These are phyloP conservation scores for Diplosoma virens DNA, from an alignment of 23 tunicate genomes.

Conservation along the genomic window DNA sequence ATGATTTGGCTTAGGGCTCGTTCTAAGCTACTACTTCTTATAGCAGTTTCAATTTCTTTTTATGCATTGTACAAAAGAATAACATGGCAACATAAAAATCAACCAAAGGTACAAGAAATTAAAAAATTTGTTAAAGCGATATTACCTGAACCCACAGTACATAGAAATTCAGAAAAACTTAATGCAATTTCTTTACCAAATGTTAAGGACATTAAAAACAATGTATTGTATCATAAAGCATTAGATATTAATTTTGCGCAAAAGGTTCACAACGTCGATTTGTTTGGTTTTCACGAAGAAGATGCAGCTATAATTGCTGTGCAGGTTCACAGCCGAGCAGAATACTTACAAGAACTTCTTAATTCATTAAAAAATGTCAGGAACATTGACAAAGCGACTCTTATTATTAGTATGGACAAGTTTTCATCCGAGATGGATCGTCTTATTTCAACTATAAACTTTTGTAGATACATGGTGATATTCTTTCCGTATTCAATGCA, in stretches of 20 bases:
- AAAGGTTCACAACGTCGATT: constrained; percentile 46
- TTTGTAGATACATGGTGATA: constrained; percentile 78
- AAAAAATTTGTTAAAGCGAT: too few species aligned
- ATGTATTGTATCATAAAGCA: neutral
- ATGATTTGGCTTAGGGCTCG: too few species aligned
- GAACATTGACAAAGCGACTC: constrained; percentile 69
- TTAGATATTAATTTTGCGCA: constrained; percentile 51
- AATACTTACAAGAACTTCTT: constrained; percentile 52
- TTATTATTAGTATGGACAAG: constrained; percentile 75
- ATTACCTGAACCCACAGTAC: too few species aligned
- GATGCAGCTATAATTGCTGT: constrained; percentile 52
- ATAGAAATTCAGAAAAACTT: too few species aligned
- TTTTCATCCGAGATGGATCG: constrained; percentile 41
- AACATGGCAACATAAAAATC: too few species aligned
- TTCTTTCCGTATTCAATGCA: constrained; percentile 92
- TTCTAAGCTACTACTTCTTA: too few species aligned
- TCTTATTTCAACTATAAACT: constrained; percentile 42
- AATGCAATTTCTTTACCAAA: too few species aligned
- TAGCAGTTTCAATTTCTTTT: too few species aligned
- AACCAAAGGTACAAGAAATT: too few species aligned
- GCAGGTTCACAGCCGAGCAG: constrained; percentile 68
- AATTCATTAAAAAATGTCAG: constrained; percentile 43
- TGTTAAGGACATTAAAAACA: neutral
- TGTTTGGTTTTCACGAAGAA: constrained; percentile 46
- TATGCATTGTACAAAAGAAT: too few species aligned